Percentiles rank a stretch among this genome's conserved stretches.
phyloP scores from a whole-genome alignment of 2,888 invertebrate genomes.

The Tromatobia lineatoria region DNA sequence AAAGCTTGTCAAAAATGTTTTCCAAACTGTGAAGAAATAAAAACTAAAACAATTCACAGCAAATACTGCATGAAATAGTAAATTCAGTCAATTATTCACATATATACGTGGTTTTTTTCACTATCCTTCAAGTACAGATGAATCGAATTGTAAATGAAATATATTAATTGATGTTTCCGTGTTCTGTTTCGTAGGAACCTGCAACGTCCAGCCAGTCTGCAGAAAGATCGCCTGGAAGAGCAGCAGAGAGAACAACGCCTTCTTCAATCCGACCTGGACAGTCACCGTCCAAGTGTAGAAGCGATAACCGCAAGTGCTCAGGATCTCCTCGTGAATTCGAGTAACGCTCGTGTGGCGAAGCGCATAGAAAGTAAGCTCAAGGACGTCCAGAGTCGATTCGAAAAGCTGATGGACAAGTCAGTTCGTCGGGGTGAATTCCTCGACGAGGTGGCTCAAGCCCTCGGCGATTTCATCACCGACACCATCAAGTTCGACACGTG shows the following conservation, averaged over 20 bases:
- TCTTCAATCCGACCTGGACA: slow-evolving; percentile 93
- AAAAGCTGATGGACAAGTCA: slow-evolving; percentile 93
- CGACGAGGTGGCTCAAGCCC: slow-evolving; percentile 91
- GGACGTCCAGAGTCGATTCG: slow-evolving; percentile 94
- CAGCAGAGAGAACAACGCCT: slow-evolving; percentile 95
- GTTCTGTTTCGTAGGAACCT: slow-evolving; percentile 86
- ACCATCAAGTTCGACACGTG: slow-evolving; percentile 90
- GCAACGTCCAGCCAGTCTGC: slow-evolving; percentile 94
- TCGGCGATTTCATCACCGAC: slow-evolving; percentile 79
- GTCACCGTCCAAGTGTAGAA: slow-evolving; percentile 94
- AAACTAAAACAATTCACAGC: no score
- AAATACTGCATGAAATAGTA: no score
- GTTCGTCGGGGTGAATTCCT: slow-evolving; percentile 93
- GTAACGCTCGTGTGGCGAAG: slow-evolving; percentile 95
- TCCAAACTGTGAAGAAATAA: no score
- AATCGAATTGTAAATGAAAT: neutral
- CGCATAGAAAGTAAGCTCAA: slow-evolving; percentile 95
- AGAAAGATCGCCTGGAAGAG: slow-evolving; percentile 95
- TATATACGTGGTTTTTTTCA: neutral
- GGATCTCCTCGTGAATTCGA: slow-evolving; percentile 92
- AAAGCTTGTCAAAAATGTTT: no score
- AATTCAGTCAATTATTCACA: no score
- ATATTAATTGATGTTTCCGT: neutral
- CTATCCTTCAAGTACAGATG: neutral
- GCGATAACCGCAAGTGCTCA: slow-evolving; percentile 92